Conservation (phyloP, 2,888 invertebrate genomes). For the Altica lythri region DNA sequence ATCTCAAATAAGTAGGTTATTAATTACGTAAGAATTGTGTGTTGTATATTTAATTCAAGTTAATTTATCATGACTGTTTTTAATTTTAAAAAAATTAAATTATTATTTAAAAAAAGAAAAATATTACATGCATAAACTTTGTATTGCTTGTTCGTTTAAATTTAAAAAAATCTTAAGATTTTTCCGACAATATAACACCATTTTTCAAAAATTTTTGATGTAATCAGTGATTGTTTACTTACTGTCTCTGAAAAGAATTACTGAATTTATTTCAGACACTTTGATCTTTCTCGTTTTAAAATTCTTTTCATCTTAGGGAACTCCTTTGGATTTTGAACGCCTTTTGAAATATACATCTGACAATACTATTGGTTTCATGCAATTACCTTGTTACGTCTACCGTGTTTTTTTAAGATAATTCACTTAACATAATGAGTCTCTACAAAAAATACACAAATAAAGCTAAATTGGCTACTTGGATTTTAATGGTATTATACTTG, state of each 20-base stretch:
- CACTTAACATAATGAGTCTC: no score
- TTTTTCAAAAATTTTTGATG: constrained; percentile 13
- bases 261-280: constrained; percentile 21
- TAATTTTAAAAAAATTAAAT: no score
- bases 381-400: constrained; percentile 16
- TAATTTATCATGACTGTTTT: no score
- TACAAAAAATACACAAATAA: no score
- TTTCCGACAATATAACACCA: constrained; percentile 8
- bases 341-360: constrained; percentile 17
- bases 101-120: no score
- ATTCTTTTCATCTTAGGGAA: constrained; percentile 23
- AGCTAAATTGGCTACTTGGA: no score
- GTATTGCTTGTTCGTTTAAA: no score
- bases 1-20: no score
- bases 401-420: constrained; percentile 2
- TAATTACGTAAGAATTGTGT: no score
- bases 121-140: no score
- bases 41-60: no score
- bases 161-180: background rate
- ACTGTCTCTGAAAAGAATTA: constrained; percentile 18
- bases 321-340: constrained; percentile 16
- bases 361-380: constrained; percentile 19
- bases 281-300: constrained; percentile 22
- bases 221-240: constrained; percentile 24
- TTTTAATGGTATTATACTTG: no score